phyloP scores from a whole-genome alignment of 37 sponge, comb jelly and placozoan species.

The Hormiphora californensis region DNA sequence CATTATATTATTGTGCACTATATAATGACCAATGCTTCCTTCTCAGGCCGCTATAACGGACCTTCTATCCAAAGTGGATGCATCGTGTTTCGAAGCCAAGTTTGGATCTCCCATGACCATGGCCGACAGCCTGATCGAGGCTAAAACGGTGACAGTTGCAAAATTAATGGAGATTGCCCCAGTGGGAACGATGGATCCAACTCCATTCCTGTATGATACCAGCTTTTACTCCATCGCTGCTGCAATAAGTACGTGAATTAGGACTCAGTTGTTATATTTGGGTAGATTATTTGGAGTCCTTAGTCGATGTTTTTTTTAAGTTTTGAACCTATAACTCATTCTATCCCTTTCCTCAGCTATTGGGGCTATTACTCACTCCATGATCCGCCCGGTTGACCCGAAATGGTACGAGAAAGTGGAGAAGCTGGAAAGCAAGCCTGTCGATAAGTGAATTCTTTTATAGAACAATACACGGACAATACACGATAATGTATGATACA shows the following conservation, averaged over 20 bases:
- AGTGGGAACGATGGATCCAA: conserved; percentile 8
- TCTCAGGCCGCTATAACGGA: conserved; percentile 35
- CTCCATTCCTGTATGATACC: conserved; percentile 32
- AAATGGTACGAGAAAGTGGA: conserved; percentile 48
- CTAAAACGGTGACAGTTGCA: conserved; percentile 41
- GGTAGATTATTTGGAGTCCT: background rate
- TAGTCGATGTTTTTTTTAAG: background rate
- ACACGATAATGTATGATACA: background rate
- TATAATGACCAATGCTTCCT: background rate
- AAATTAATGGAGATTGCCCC: conserved; percentile 52
- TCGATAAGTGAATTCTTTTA: too few species aligned
- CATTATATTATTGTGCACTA: too few species aligned
- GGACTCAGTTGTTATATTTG: background rate
- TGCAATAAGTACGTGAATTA: conserved; percentile 8
- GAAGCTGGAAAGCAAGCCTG: background rate
- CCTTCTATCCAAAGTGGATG: background rate
- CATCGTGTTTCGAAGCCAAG: conserved; percentile 9
- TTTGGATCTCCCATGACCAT: conserved; percentile 11
- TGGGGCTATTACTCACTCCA: conserved; percentile 1
- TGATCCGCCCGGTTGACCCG: conserved; percentile 9
- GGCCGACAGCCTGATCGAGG: conserved; percentile 10
- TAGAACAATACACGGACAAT: too few species aligned
- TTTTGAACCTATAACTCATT: background rate
- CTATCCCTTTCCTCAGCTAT: background rate
- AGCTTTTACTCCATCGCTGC: conserved; percentile 26